These are phyloP conservation scores for Eubasilissa regina DNA, from an alignment of 1,140 invertebrate species.

Conservation along the genomic window DNA sequence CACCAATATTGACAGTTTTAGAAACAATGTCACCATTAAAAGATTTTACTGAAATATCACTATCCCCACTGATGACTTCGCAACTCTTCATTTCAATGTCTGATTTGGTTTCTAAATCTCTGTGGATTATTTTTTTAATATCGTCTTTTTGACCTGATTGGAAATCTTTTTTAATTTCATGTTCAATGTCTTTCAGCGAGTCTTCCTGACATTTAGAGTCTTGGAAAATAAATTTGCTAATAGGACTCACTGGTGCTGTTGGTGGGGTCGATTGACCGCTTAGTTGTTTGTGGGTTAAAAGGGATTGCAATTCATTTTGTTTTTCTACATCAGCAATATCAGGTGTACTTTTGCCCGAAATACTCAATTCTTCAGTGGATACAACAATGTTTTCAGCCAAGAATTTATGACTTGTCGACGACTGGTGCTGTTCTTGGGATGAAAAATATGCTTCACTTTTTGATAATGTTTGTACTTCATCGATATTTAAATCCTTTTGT, in stretches of 20 bases:
- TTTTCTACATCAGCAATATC: conserved; percentile 62
- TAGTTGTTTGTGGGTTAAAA: conserved; percentile 38
- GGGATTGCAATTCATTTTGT: conserved; percentile 51
- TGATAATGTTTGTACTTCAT: neutral
- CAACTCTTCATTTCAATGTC: conserved; percentile 17
- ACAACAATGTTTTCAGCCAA: conserved; percentile 31
- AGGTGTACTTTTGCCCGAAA: conserved; percentile 62
- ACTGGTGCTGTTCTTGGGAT: neutral
- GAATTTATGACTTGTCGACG: conserved; percentile 1
- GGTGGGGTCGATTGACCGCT: conserved; percentile 71
- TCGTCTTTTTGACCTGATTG: conserved; percentile 13
- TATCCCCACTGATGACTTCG: conserved; percentile 50
- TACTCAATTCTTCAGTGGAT: conserved; percentile 51
- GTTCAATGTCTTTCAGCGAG: neutral
- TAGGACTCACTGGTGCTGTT: conserved; percentile 74
- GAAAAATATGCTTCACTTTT: conserved; percentile 12
- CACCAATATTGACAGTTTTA: conserved; percentile 70
- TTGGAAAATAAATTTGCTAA: conserved; percentile 58
- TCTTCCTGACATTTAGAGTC: conserved; percentile 22
- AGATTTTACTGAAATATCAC: conserved; percentile 47
- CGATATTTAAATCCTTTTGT: neutral
- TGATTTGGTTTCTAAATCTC: conserved; percentile 20
- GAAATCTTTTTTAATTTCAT: conserved; percentile 11
- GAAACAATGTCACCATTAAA: conserved; percentile 66
- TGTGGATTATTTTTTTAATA: conserved; percentile 15